Evolutionary conservation across 23 tunicate genomes (phyloP).

Genomic region (Aplidium turbinatum): DNA sequence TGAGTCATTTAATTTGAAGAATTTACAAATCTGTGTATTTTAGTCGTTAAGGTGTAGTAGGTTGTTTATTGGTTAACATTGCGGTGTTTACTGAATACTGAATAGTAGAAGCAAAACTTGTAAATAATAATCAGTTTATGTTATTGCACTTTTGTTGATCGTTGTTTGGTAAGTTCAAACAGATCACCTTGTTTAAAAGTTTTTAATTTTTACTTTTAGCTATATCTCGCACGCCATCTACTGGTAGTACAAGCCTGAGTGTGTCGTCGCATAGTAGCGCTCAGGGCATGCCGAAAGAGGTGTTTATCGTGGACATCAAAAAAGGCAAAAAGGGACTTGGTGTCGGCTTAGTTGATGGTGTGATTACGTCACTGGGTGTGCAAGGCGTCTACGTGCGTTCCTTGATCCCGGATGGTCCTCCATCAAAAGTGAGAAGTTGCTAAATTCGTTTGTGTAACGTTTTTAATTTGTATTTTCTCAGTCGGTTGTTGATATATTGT

Average conservation of each 20-base stretch:
- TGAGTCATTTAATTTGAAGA: no score
- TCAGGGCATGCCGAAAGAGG: constrained; percentile 70
- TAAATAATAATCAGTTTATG: no score
- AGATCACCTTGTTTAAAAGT: no score
- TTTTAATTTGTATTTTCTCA: no score
- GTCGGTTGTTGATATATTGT: no score
- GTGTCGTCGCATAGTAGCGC: constrained; percentile 1
- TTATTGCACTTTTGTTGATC: no score
- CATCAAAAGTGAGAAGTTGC: constrained; percentile 49
- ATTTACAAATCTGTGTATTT: neutral
- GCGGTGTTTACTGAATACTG: no score
- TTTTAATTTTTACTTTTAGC: no score
- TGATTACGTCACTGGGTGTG: constrained; percentile 44
- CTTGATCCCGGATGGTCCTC: constrained; percentile 71
- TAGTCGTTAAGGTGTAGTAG: neutral
- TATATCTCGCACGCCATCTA: neutral
- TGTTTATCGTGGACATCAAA: constrained; percentile 83
- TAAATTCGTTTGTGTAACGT: no score
- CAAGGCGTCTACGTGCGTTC: constrained; percentile 91
- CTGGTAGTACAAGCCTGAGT: neutral
- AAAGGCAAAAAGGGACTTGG: constrained; percentile 71
- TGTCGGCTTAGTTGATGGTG: constrained; percentile 80
- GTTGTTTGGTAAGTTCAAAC: no score
- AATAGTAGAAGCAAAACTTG: no score
- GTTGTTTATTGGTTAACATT: no score